These are phyloP conservation scores for Julus scanicus DNA, from an alignment of 2,888 invertebrate species.

Conservation along the genomic window DNA sequence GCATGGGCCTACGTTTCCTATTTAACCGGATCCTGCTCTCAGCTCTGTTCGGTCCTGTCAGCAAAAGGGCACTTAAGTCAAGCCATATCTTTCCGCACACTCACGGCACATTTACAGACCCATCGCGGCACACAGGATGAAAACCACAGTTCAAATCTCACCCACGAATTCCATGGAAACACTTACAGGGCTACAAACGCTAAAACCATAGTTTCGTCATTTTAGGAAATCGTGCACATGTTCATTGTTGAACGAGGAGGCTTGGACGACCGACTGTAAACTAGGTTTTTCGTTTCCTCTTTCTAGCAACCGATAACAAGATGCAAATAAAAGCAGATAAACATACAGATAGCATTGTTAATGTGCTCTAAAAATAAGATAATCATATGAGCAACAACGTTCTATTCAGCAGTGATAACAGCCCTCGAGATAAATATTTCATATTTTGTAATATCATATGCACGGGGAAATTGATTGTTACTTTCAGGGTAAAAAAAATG, in stretches of 20 bases:
- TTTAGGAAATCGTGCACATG: too few relatives aligned
- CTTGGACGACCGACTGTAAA: not conserved
- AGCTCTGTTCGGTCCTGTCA: too few relatives aligned
- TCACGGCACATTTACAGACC: too few relatives aligned
- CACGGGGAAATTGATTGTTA: not conserved
- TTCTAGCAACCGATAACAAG: not conserved
- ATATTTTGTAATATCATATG: not conserved
- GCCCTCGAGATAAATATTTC: constrained; percentile 2
- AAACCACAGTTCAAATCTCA: too few relatives aligned
- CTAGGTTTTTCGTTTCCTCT: not conserved
- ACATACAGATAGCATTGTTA: not conserved
- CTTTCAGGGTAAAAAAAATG: not conserved
- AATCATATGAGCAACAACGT: not conserved
- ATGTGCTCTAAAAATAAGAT: constrained; percentile 1
- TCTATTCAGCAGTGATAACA: not conserved
- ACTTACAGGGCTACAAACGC: too few relatives aligned
- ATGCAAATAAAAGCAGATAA: constrained; percentile 29
- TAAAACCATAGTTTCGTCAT: not conserved
- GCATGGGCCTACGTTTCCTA: too few relatives aligned
- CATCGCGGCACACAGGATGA: too few relatives aligned
- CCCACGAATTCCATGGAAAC: too few relatives aligned
- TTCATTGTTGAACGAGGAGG: not conserved
- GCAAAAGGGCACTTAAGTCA: too few relatives aligned
- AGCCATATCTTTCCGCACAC: too few relatives aligned
- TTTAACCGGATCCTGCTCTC: too few relatives aligned